Percentiles rank a stretch among this genome's conserved stretches.
Conservation (phyloP, 2,113 vertebrate species). For the Oryzias javanicus region DNA sequence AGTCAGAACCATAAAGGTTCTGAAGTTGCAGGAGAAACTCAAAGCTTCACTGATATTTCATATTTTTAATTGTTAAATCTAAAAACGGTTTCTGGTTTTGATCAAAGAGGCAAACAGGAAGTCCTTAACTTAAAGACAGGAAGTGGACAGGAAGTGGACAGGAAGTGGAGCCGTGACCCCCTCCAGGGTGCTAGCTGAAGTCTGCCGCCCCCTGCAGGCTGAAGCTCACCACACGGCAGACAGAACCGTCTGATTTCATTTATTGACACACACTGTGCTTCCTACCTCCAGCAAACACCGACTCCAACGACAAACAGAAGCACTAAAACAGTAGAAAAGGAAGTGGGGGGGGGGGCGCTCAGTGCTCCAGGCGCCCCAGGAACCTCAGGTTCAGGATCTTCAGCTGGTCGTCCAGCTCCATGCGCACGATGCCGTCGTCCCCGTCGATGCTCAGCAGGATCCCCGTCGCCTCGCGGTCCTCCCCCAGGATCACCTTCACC, state of each 20-base stretch:
- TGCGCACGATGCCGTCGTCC: conserved; percentile 91
- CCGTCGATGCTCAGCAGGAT: conserved; percentile 90
- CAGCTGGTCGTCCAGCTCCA: conserved; percentile 90
- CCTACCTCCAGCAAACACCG: conserved; percentile 16
- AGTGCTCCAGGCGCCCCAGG: conserved; percentile 86
- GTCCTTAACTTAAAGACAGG: too few relatives aligned
- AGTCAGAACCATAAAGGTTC: too few relatives aligned
- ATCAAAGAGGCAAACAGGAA: too few relatives aligned
- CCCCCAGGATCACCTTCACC: conserved; percentile 93
- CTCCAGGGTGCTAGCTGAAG: too few relatives aligned
- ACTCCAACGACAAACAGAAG: conserved; percentile 31
- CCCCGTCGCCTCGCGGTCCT: conserved; percentile 90
- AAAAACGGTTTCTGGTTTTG: too few relatives aligned
- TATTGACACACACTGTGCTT: conserved; percentile 58
- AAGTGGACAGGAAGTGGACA: too few relatives aligned
- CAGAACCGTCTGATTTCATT: conserved; percentile 44
- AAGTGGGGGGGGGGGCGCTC: conserved; percentile 17
- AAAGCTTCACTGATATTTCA: too few relatives aligned
- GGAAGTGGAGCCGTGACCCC: too few relatives aligned
- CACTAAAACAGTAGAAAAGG: conserved; percentile 45
- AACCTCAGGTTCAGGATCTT: conserved; percentile 94
- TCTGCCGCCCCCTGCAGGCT: too few relatives aligned
- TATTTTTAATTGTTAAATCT: too few relatives aligned
- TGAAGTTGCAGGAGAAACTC: too few relatives aligned
- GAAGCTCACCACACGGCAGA: too few relatives aligned